Base-by-base conservation (phyloP, 1,140 invertebrate genomes). In the Reticulitermes speratus region DNA sequence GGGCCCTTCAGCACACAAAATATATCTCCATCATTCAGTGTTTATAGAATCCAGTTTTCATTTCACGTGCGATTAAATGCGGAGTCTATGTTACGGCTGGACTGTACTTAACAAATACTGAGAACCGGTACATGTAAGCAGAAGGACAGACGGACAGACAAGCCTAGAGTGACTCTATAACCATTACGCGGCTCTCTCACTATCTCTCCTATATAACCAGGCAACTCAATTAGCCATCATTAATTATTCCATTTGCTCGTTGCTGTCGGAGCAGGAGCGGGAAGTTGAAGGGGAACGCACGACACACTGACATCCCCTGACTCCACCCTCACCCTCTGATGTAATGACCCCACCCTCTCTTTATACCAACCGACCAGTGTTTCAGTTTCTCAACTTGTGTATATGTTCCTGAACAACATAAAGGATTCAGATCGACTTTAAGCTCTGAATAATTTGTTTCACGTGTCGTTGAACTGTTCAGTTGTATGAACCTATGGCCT, bases 161-260 rank as follows among this genome's bases (percentile, higher is more conserved):
- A 14, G 14, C 65, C 30, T n/a, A 75, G n/a, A 65, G 59, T 65
- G 59, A 65, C 59, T 25, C 59, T 23, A 65, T 65, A 65, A 65
- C 65, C 25, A 75, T 25, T 75, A 75, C n/a, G 25, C 38, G 38
- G 38, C 65, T 30, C 8, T 75, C 65, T 75, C 25, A 75, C 65
- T 75, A 30, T 75, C 65, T 30, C 65, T 75, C 25, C 65, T 30
- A 30, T 75, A 75, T 75, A 75, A 75, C 65, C 65, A 75, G 65
- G 65, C 65, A 75, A 75, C 65, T 75, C 65, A 75, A 30, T 75
- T 75, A 75, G 65, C n/a, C 65, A 14, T 75, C 65, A 75, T 75
- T 75, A 75, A 30, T 75, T 75, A 75, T 75, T 75, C 65, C n/a
- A 75, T 75, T 75, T 75, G 65, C 25, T 75, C 65, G 65, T 30